Evolutionary conservation across 2,888 invertebrate species (phyloP).

Genomic region (Ormyrus pomaceus): DNA sequence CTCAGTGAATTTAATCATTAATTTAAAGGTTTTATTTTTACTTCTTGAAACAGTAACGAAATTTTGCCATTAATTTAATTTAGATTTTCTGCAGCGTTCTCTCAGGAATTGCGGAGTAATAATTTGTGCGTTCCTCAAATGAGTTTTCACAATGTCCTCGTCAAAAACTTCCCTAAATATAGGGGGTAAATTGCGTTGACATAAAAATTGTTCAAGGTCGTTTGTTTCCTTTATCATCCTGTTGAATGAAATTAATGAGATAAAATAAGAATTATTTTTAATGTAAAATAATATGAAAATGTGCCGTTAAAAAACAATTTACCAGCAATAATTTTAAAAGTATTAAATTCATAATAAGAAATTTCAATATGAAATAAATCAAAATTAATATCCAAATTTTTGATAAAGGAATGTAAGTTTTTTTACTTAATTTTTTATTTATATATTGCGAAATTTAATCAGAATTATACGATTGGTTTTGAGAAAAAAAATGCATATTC

Average conservation of each 20-base stretch:
- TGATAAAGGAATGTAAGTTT: too few species aligned
- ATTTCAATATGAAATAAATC: not conserved
- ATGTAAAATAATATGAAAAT: not conserved
- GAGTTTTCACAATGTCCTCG: conserved; percentile 22
- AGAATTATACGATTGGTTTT: too few species aligned
- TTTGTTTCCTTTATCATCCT: conserved; percentile 38
- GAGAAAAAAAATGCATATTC: too few species aligned
- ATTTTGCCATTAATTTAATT: conserved; percentile 10
- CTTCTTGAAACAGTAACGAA: not conserved
- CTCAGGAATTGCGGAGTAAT: conserved; percentile 7
- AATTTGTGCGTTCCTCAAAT: conserved; percentile 18
- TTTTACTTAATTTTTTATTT: too few species aligned
- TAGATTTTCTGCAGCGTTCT: not conserved
- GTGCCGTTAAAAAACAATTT: not conserved
- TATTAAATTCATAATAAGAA: not conserved
- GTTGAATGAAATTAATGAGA: conserved; percentile 53
- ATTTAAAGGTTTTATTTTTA: not conserved
- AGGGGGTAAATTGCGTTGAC: not conserved
- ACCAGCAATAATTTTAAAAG: not conserved
- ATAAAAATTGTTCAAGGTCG: conserved; percentile 17
- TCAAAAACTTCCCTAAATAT: not conserved
- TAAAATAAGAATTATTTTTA: not conserved
- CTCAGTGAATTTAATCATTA: too few species aligned
- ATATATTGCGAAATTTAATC: too few species aligned
- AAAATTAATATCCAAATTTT: too few species aligned